Conservation (phyloP, 2,888 invertebrate species). For the Crematogaster levior region DNA sequence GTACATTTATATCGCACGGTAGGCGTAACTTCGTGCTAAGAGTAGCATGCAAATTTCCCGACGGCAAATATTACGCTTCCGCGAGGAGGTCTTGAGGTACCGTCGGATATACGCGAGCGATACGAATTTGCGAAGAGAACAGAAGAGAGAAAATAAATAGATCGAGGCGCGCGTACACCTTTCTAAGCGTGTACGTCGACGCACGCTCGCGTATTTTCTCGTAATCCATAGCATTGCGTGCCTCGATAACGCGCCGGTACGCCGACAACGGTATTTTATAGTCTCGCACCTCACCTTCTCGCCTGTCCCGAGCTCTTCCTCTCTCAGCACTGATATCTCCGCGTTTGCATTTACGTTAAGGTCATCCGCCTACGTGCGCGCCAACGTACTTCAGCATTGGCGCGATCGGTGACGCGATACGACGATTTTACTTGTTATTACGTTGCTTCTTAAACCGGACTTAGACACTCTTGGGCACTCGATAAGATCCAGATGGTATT, state of each 20-base stretch:
- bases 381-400: slow-evolving; percentile 58
- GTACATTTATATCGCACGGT: slow-evolving; percentile 15
- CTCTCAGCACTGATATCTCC: slow-evolving; percentile 76
- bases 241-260: slow-evolving; percentile 81
- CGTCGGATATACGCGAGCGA: slow-evolving; percentile 19
- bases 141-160: slow-evolving; percentile 11
- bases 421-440: slow-evolving; percentile 66
- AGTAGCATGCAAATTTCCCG: slow-evolving; percentile 40
- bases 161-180: slow-evolving; percentile 47
- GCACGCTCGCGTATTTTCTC: slow-evolving; percentile 69
- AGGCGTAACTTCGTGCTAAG: slow-evolving; percentile 17
- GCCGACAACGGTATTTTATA: slow-evolving; percentile 80
- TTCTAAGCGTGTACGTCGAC: slow-evolving; percentile 60
- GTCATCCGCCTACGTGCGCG: slow-evolving; percentile 69
- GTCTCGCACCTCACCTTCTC: slow-evolving; percentile 80
- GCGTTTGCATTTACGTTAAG: slow-evolving; percentile 72
- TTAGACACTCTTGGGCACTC: slow-evolving; percentile 41
- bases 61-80: slow-evolving; percentile 35
- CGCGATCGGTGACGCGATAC: slow-evolving; percentile 59
- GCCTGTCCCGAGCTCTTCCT: slow-evolving; percentile 74
- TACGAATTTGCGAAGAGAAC: background rate
- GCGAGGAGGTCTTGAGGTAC: slow-evolving; percentile 17
- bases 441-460: slow-evolving; percentile 40
- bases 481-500: slow-evolving; percentile 64
- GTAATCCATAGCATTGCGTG: slow-evolving; percentile 83